These are phyloP conservation scores for Nomada ferruginata DNA, from an alignment of 2,888 invertebrate genomes.

Conservation along the genomic window DNA sequence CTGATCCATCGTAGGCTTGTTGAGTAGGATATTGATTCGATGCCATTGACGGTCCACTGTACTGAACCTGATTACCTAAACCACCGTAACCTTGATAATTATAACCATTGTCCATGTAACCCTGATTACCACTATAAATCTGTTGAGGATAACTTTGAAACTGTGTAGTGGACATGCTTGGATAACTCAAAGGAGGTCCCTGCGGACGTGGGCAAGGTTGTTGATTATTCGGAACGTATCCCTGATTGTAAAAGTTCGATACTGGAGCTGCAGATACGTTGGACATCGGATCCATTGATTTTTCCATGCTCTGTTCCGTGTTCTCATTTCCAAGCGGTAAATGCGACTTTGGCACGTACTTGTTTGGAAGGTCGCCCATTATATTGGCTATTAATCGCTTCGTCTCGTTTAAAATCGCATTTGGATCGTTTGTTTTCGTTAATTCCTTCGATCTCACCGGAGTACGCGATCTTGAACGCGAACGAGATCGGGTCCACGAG, in stretches of 20 bases:
- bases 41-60: conserved; percentile 65
- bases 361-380: conserved; percentile 86
- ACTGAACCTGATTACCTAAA: conserved; percentile 74
- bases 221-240: conserved; percentile 63
- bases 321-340: conserved; percentile 55
- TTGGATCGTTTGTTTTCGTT: conserved; percentile 79
- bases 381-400: conserved; percentile 88
- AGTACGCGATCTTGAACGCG: conserved; percentile 74
- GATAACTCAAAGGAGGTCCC: conserved; percentile 68
- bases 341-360: conserved; percentile 79
- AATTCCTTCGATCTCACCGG: conserved; percentile 68
- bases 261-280: conserved; percentile 36
- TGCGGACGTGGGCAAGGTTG: conserved; percentile 61
- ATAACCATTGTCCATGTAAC: conserved; percentile 81
- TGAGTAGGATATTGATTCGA: conserved; percentile 73
- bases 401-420: conserved; percentile 85
- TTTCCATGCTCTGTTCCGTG: conserved; percentile 23
- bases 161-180: conserved; percentile 69
- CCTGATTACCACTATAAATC: conserved; percentile 70
- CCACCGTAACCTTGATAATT: conserved; percentile 77
- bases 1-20: conserved; percentile 69
- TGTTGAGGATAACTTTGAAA: conserved; percentile 75
- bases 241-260: conserved; percentile 70
- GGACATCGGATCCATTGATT: conserved; percentile 45
- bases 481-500: conserved; percentile 79